Percentiles rank a stretch among this genome's conserved stretches.
Evolutionary conservation across 1,140 invertebrate genomes (phyloP).

Genomic region (Nilaparvata lugens): DNA sequence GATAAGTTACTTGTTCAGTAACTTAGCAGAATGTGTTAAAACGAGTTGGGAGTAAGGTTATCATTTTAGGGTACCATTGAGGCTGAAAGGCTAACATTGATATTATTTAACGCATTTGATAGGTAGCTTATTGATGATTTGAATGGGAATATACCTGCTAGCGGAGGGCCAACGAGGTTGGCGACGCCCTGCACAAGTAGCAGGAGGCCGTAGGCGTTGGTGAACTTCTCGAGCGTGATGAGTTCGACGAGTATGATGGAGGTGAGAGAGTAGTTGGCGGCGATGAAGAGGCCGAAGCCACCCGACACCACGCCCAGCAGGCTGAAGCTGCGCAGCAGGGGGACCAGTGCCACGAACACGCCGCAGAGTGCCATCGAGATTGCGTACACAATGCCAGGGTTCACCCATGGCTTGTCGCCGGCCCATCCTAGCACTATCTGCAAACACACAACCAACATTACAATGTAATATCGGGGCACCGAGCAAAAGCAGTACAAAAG

Average conservation of each 20-base stretch:
- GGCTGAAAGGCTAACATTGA: too few relatives aligned
- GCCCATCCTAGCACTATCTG: conserved; percentile 80
- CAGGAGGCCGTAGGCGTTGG: conserved; percentile 80
- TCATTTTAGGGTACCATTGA: too few relatives aligned
- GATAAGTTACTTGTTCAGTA: too few relatives aligned
- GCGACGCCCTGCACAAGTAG: conserved; percentile 81
- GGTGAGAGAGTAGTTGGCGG: conserved; percentile 78
- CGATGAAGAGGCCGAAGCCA: conserved; percentile 74
- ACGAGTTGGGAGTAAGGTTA: too few relatives aligned
- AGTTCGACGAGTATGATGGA: conserved; percentile 79
- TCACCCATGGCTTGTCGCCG: conserved; percentile 68
- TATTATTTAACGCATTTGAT: too few relatives aligned
- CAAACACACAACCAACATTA: conserved; percentile 27
- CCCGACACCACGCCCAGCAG: conserved; percentile 52
- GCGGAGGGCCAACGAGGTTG: conserved; percentile 75
- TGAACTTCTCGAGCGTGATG: conserved; percentile 76
- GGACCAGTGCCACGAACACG: conserved; percentile 56
- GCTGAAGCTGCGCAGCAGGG: conserved; percentile 48
- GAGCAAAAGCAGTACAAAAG: too few relatives aligned
- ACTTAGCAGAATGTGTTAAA: too few relatives aligned
- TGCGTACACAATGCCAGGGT: conserved; percentile 65
- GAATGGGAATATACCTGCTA: conserved; percentile 67
- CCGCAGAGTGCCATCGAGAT: conserved; percentile 70
- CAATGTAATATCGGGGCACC: too few relatives aligned
- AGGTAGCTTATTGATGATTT: too few relatives aligned